Evolutionary conservation across 2,888 invertebrate genomes (phyloP), one percentile per base, ranked within the genome.

Genomic region (Protophormia terraenovae): DNA sequence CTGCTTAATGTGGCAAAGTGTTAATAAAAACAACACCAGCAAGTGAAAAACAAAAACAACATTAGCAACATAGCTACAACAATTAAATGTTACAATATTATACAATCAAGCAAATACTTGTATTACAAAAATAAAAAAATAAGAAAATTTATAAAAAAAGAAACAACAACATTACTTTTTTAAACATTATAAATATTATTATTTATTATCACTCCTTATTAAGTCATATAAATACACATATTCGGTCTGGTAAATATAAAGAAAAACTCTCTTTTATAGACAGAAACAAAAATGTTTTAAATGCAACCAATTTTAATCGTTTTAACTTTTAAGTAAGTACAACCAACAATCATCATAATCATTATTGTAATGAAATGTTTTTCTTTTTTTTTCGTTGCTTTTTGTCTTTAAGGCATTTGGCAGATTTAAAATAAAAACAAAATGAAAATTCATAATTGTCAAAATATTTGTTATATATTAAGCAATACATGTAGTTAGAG

Each of bases 241-340:
- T 27, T 55, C 41, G 8, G 29, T 35, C 1, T 32, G 45, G 22
- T n/a, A 10, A 24, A 19, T 66, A 45, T 55, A 45, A 55, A 41
- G 16, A 14, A n/a, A 32, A n/a, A 38, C 22, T 38, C 53, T 19
- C 24, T 50, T 71, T 62, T 50, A 24, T 12, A 53, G 50, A 10
- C 32, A 38, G 41, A 41, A 24, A 19, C 14, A 67, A 29, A 47
- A 16, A 58, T 55, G 53, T 22, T 14, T 72, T 32, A 66, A 80
- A 80, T 67, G 67, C 67, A 67, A 81, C 38, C 12, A 41, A 72
- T 72, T 72, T 79, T 79, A 79, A 79, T 79, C 72, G 72, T 80
- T 66, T 64, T 10, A 32, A 55, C 53, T 64, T 64, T 62, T 79
- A n/a, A n/a, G n/a, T 55, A 35, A 55, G 72, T 72, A 64, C 53